Conservation (phyloP, 2,113 vertebrate species). For the Daphoenositta chrysoptera region DNA sequence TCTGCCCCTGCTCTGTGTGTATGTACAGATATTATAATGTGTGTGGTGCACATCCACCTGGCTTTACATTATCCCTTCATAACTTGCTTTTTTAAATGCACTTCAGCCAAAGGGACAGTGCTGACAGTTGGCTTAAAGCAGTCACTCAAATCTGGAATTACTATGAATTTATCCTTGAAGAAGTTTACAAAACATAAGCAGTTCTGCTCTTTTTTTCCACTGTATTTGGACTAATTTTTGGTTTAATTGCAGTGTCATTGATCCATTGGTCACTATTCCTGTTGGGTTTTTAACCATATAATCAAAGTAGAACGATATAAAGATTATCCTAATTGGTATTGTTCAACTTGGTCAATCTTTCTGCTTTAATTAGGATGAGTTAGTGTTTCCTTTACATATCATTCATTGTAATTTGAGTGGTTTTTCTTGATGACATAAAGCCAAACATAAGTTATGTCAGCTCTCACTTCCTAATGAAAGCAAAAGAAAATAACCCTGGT, state of each 20-base stretch:
- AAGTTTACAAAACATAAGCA: not conserved
- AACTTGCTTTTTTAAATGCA: not conserved
- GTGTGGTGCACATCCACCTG: not conserved
- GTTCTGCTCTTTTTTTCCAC: not conserved
- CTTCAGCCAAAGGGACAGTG: constrained; percentile 16
- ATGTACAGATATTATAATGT: not conserved
- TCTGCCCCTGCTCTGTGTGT: not conserved
- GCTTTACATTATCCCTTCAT: not conserved
- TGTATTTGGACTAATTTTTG: not conserved
- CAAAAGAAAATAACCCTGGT: not conserved
- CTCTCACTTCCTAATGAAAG: not conserved
- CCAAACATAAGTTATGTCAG: not conserved
- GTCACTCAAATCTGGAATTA: not conserved
- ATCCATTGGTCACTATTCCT: not conserved
- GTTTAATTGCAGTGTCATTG: not conserved
- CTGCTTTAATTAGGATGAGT: not conserved
- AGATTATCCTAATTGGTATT: not conserved
- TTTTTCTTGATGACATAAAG: not conserved
- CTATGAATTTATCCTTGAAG: not conserved
- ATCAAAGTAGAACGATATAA: not conserved
- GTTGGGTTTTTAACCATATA: not conserved
- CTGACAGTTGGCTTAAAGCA: not conserved
- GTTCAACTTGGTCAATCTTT: not conserved
- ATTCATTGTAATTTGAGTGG: not conserved
- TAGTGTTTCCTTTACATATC: not conserved